Percentiles rank a stretch among this genome's conserved stretches.
Evolutionary conservation across 2,888 invertebrate species (phyloP).

Genomic region (Lagria hirta): DNA sequence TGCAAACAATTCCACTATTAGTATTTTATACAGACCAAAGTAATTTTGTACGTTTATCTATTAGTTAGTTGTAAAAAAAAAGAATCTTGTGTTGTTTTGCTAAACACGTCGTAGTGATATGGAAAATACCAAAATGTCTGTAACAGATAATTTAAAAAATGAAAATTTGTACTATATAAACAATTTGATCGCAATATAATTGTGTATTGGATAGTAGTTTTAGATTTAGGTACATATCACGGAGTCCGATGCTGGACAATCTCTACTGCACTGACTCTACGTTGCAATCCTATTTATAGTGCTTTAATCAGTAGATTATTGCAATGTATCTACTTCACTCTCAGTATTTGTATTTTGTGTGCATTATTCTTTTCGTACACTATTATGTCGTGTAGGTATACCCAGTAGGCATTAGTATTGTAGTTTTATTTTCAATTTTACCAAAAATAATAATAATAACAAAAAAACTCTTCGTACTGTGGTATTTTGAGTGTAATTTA

Average conservation of each 20-base stretch:
- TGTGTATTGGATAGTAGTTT: slow-evolving; percentile 40
- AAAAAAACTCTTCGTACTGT: too few species aligned
- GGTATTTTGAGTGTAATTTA: too few species aligned
- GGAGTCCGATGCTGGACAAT: slow-evolving; percentile 43
- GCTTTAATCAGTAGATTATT: slow-evolving; percentile 47
- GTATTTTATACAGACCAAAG: slow-evolving; percentile 57
- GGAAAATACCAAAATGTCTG: slow-evolving; percentile 48
- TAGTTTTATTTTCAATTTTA: too few species aligned
- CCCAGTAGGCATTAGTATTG: slow-evolving; percentile 33
- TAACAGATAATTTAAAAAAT: slow-evolving; percentile 31
- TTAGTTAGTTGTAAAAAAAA: slow-evolving; percentile 27
- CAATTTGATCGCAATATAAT: slow-evolving; percentile 27
- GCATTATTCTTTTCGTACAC: slow-evolving; percentile 42
- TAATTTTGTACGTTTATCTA: slow-evolving; percentile 50
- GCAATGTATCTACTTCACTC: slow-evolving; percentile 48
- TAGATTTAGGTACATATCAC: slow-evolving; percentile 52
- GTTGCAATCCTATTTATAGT: slow-evolving; percentile 52
- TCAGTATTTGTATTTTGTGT: slow-evolving; percentile 53
- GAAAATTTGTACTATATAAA: slow-evolving; percentile 32
- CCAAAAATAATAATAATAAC: too few species aligned
- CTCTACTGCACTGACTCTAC: slow-evolving; percentile 50
- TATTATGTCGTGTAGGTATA: slow-evolving; percentile 32
- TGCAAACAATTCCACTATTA: slow-evolving; percentile 50
- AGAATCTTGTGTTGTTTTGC: slow-evolving; percentile 27
- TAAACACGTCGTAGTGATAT: slow-evolving; percentile 41